Conservation (phyloP, 2,113 vertebrate species). For the Myotis yumanensis region DNA sequence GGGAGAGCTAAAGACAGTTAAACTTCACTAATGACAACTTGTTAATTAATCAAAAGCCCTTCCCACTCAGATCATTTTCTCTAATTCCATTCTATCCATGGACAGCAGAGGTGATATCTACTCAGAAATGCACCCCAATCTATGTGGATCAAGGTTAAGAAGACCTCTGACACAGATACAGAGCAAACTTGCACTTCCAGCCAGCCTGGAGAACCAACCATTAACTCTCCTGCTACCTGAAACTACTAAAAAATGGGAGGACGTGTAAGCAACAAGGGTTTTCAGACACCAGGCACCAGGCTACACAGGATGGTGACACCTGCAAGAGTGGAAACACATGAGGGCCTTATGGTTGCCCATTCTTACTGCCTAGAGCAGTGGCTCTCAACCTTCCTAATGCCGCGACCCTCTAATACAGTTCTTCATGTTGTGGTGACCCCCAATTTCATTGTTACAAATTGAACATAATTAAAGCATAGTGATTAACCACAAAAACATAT, state of each 20-base stretch:
- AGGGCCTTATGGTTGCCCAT: accelerated
- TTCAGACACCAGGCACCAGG: neutral
- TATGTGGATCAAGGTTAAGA: neutral
- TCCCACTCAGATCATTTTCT: neutral
- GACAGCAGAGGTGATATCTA: neutral
- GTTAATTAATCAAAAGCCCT: neutral
- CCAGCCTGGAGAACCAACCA: neutral
- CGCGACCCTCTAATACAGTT: no score
- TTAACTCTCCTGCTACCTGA: neutral
- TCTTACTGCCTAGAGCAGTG: neutral
- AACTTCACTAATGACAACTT: neutral
- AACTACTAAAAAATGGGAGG: neutral
- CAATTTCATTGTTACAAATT: no score
- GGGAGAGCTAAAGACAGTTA: neutral
- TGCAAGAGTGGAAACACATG: accelerated
- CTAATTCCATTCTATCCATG: neutral
- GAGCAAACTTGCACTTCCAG: neutral
- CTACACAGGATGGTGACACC: accelerated
- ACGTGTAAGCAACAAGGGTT: neutral
- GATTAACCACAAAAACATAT: no score
- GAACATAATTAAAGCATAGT: no score
- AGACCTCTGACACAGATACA: neutral
- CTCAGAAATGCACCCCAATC: neutral
- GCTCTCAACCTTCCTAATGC: no score
- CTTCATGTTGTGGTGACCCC: no score